Percentiles rank a stretch among this genome's conserved stretches.
Conservation (phyloP, 2,888 invertebrate species). For the Syrphus vitripennis region DNA sequence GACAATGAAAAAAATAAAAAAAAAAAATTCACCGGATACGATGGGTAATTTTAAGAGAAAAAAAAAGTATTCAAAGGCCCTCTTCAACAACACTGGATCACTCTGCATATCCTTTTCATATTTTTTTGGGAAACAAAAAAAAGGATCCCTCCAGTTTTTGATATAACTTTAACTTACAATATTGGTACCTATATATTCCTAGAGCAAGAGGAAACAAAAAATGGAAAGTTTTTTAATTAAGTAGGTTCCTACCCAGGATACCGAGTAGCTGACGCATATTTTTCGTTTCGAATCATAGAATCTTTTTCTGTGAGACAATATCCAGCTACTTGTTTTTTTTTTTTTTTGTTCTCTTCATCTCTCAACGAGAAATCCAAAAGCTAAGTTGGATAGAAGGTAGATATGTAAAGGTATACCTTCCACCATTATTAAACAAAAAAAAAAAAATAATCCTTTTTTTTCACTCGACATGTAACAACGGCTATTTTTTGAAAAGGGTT, state of each 20-base stretch:
- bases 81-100: slow-evolving; percentile 44
- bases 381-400: background rate
- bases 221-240: slow-evolving; percentile 41
- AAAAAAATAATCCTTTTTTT: slow-evolving; percentile 2
- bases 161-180: background rate
- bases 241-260: slow-evolving; percentile 35
- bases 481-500: slow-evolving; percentile 68
- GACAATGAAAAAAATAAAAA: background rate
- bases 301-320: slow-evolving; percentile 34
- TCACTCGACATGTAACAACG: slow-evolving; percentile 58
- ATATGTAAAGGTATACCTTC: background rate
- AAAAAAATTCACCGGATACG: slow-evolving; percentile 16
- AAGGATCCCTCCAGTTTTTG: slow-evolving; percentile 3
- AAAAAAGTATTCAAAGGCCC: slow-evolving; percentile 24
- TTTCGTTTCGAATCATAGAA: background rate
- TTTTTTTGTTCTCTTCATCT: background rate
- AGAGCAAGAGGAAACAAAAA: background rate
- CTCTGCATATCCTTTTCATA: slow-evolving; percentile 46
- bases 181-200: background rate
- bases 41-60: slow-evolving; percentile 49
- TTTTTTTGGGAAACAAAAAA: slow-evolving; percentile 21
- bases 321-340: background rate
- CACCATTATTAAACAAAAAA: slow-evolving; percentile 17
- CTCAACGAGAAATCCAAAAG: slow-evolving; percentile 5
- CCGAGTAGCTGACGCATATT: slow-evolving; percentile 39